A percentile compares a stretch with the other conserved stretches of the same genome.
phyloP scores from a whole-genome alignment of 2,113 vertebrate genomes.

The Hippocampus guttulatus region DNA sequence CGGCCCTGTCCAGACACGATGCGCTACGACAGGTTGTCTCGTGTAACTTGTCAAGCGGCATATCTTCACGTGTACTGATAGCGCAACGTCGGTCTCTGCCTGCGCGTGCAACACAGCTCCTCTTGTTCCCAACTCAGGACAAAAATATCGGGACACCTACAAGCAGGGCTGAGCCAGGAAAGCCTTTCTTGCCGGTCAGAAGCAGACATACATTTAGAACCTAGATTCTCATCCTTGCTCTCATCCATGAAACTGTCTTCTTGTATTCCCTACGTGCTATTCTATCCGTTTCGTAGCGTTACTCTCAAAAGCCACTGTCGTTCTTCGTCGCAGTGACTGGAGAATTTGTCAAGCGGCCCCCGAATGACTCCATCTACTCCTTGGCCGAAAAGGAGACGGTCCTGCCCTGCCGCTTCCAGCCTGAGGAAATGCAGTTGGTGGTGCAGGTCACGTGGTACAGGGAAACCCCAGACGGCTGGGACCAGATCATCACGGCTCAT shows the following conservation, averaged over 20 bases:
- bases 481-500: slow-evolving; percentile 65
- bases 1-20: slow-evolving; percentile 25
- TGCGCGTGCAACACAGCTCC: slow-evolving; percentile 8
- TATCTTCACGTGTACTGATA: slow-evolving; percentile 36
- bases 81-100: slow-evolving; percentile 5
- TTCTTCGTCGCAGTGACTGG: slow-evolving; percentile 26
- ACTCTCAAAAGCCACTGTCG: neutral
- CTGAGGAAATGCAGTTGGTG: neutral
- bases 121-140: neutral
- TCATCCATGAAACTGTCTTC: no score
- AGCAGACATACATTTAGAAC: neutral
- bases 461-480: slow-evolving; percentile 32
- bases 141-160: neutral
- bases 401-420: slow-evolving; percentile 60
- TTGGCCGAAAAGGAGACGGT: slow-evolving; percentile 53
- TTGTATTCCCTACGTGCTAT: neutral
- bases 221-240: no score
- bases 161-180: neutral
- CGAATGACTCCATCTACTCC: slow-evolving; percentile 19
- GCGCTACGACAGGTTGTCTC: slow-evolving; percentile 23
- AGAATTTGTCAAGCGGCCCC: slow-evolving; percentile 39
- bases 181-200: no score
- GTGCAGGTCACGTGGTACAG: slow-evolving; percentile 71
- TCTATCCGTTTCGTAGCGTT: neutral
- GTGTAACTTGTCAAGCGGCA: slow-evolving; percentile 58